These are phyloP conservation scores for Leptopilina clavipes DNA, from an alignment of 1,140 invertebrate genomes.

Conservation along the genomic window DNA sequence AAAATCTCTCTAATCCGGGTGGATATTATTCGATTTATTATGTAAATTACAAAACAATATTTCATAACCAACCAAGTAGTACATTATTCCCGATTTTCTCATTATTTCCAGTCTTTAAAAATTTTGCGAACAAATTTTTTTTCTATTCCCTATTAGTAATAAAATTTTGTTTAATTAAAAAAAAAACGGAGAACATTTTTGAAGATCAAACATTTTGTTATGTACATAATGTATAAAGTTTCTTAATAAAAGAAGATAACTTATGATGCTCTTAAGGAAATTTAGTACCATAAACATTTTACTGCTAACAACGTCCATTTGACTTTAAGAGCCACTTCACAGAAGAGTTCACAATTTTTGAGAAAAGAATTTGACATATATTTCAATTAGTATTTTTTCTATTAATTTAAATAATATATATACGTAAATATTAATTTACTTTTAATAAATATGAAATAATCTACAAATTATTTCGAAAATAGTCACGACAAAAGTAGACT, in stretches of 20 bases:
- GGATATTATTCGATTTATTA: too few species aligned
- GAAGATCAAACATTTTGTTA: not conserved
- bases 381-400: not conserved
- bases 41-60: too few species aligned
- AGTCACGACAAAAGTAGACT: not conserved
- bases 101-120: too few species aligned
- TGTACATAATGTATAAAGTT: not conserved
- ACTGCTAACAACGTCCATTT: conserved; percentile 16
- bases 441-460: too few species aligned
- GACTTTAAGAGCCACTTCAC: not conserved
- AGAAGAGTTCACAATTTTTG: not conserved
- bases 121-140: too few species aligned
- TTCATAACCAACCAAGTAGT: too few species aligned
- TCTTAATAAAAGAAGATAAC: not conserved
- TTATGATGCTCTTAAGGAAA: not conserved
- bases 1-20: too few species aligned
- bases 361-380: not conserved
- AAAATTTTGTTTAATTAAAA: too few species aligned
- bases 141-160: too few species aligned
- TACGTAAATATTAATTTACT: not conserved
- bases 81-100: too few species aligned
- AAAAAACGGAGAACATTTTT: not conserved
- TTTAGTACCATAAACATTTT: conserved; percentile 10
- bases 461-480: not conserved
- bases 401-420: too few species aligned